Evolutionary conservation across 2,113 vertebrate genomes (phyloP), one percentile per base, ranked within the genome.

Genomic region (Megaleporinus macrocephalus): DNA sequence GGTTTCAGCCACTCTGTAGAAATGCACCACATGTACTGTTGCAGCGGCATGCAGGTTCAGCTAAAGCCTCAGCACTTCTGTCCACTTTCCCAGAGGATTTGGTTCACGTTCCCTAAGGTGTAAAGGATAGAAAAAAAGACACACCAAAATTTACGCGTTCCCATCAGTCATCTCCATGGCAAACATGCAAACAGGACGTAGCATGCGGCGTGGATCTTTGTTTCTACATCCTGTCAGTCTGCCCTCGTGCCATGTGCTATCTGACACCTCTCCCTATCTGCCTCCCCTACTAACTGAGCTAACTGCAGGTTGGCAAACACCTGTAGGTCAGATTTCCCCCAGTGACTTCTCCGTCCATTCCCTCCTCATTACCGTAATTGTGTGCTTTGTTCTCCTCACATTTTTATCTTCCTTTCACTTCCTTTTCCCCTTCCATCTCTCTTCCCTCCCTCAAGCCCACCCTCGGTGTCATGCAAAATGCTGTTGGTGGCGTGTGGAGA

Each of bases 181-280:
- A 80, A 74, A 69, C 29, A 55, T 83, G 41, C 83, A 86, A 85
- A 87, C 88, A 87, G 88, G 88, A 89, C 82, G 83, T 71, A 47
- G 30, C 36, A 66, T 62, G 66, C 71, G 33, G 75, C n/a, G 84
- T 10, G 49, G 59, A 79, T 72, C 84, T 83, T 83, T 87, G 83
- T 88, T 82, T 80, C 18, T 44, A 29, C 76, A 86, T 88, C 88
- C 88, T 86, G 87, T 76, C 44, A 62, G 29, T 72, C 41, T 84
- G 82, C 80, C 87, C 84, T 80, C 49, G 61, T 81, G 81, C 84
- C 88, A 89, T 84, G 47, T 89, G 88, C 61, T 59, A 62, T 71
- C 66, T 87, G 85, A 88, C 87, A 86, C 80, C 80, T 81, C 79
- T 78, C 49, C 68, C 68, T 62, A 26, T 69, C 24, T 22, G n/a